Base-by-base conservation (phyloP, 2,797 vertebrate genomes). In the Danio jaintianensis region DNA sequence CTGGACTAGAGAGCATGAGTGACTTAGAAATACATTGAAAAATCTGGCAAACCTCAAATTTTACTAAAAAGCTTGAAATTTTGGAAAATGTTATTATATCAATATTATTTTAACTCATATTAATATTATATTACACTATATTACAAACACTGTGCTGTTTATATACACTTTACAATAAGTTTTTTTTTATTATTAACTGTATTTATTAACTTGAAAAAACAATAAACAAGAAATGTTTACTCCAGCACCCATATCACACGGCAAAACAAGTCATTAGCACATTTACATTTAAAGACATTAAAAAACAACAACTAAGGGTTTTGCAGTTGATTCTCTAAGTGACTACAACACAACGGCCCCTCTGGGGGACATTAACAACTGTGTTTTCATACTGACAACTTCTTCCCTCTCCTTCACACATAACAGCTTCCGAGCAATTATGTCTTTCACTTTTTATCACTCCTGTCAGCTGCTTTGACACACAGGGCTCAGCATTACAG, bases 221-320 rank as follows among this genome's bases (percentile, higher is more conserved):
- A n/a, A n/a, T n/a, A n/a, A n/a, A n/a, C n/a, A n/a, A n/a, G 36
- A 58, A 58, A 56, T 22, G 11, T 42, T 18, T 53, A 40, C 18
- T 56, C 53, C 13, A 45, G n/a, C 36, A 70, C 10, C 43, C 15
- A 64, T 38, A 40, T 70, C 16, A 59, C 71, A 48, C 10, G 61
- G 7, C n/a, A 10, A 74, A 22, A 36, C 8, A 10, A 61, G 12
- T 53, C 12, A 75, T 52, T 5, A 45, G 7, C 2, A 38, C 22
- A 62, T 62, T 20, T 66, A 50, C 18, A 75, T 75, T 52, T 75
- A 40, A 76, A 76, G n/a, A 66, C 50, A 77, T 56, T 36, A 67
- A 66, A 66, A 69, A 29, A 29, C 29, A 29, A 40, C 50, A 45
- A 40, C 40, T 73, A 48, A 36, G 4, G 42, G 22, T 61, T 59